These are phyloP conservation scores for Diogma glabrata DNA, from an alignment of 2,888 invertebrate genomes.

Conservation along the genomic window DNA sequence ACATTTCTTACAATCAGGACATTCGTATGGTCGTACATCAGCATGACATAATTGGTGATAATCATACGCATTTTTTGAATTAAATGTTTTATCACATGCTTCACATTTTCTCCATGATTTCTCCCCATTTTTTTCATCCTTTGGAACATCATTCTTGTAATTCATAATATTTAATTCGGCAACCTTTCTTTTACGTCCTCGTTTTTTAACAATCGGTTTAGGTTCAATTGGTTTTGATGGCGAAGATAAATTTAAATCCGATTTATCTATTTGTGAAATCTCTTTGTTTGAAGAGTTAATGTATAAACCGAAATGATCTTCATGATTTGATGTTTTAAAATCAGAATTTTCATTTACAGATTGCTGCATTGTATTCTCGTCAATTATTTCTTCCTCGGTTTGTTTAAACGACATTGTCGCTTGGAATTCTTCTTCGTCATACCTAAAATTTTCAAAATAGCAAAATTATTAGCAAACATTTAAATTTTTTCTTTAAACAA, in stretches of 20 bases:
- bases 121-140: neutral
- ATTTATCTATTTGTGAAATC: neutral
- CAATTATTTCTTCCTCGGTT: neutral
- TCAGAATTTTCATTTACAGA: no score
- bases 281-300: no score
- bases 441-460: conserved; percentile 4
- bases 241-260: neutral
- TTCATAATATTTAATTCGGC: no score
- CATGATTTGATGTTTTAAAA: no score
- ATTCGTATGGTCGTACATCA: conserved; percentile 63
- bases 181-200: conserved; percentile 30
- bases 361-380: neutral
- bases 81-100: conserved; percentile 58
- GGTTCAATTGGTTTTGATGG: neutral
- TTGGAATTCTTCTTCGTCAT: neutral
- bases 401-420: conserved; percentile 5
- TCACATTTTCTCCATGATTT: conserved; percentile 24
- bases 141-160: no score
- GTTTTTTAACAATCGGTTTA: conserved; percentile 26
- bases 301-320: no score
- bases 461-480: no score
- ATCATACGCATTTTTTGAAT: conserved; percentile 70
- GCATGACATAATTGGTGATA: conserved; percentile 74
- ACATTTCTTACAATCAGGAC: conserved; percentile 67
- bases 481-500: conserved; percentile 24